Evolutionary conservation across 2,113 vertebrate genomes (phyloP), one percentile per base, ranked within the genome.

Genomic region (Electrona antarctica): DNA sequence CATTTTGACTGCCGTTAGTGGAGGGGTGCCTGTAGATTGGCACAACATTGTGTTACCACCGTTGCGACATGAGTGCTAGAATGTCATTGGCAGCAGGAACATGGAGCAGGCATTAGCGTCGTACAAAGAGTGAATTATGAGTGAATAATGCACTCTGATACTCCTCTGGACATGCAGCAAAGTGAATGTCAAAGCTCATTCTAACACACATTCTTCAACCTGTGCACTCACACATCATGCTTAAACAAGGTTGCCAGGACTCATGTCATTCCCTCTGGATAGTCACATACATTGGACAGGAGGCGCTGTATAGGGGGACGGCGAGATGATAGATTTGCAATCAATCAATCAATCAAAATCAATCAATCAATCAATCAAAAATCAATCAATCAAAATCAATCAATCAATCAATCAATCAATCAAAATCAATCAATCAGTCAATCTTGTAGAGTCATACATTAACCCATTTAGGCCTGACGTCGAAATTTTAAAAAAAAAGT

Each of bases 101-200:
- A 71, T 73, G 69, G 70, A 79, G 64, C 79, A 92, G 90, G 93
- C 92, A 92, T 93, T 95, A 96, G 94, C 93, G 93, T 94, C 92
- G 84, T 79, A 91, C 90, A 90, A 91, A 92, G 91, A 92, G 91
- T 91, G 92, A 79, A 92, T 93, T 94, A 93, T 91, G 86, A 81
- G 92, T 96, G 95, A 97, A 95, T 96, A 97, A 97, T 96, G 93
- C 92, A 90, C 87, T 72, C 61, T 82, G 89, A 93, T 93, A 97
- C 94, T 93, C 93, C 91, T 88, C 93, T 91, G 93, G 95, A 97
- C 96, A 93, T 89, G 93, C 93, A 94, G 92, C 95, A 96, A 98
- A 97, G 93, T 95, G 90, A 89, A 85, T 95, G 97, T 96, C 96
- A 96, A 93, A 95, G 86, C 85, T 94, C 92, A 98, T 98, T 94